These are phyloP conservation scores for Pomacea canaliculata DNA, from an alignment of 2,888 invertebrate genomes.

Conservation along the genomic window DNA sequence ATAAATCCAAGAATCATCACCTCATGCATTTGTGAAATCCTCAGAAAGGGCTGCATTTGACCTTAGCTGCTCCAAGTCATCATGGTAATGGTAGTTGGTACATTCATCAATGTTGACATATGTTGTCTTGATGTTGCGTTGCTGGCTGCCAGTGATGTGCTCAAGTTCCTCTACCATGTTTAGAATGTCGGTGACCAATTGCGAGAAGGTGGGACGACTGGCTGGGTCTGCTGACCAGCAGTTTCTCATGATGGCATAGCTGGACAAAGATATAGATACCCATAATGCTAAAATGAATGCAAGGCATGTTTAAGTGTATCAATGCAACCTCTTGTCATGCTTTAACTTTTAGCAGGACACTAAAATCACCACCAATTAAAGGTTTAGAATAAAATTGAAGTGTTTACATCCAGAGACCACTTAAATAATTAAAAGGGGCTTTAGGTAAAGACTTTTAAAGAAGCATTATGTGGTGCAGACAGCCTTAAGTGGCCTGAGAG, in stretches of 20 bases:
- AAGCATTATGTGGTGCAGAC: no score
- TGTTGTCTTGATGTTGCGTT: conserved; percentile 54
- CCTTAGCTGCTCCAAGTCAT: conserved; percentile 29
- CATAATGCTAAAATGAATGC: neutral
- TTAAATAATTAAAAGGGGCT: no score
- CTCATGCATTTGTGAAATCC: neutral
- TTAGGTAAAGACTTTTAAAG: no score
- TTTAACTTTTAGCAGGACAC: no score
- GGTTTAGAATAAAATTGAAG: no score
- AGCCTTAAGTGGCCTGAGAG: no score
- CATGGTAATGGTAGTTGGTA: conserved; percentile 46
- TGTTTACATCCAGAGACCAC: no score
- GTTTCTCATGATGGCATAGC: conserved; percentile 56
- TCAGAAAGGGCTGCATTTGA: neutral
- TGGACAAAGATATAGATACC: conserved; percentile 28
- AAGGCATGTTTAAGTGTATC: neutral
- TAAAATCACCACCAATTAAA: no score
- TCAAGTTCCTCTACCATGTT: conserved; percentile 55
- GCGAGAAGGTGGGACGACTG: conserved; percentile 52
- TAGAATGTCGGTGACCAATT: conserved; percentile 47
- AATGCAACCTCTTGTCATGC: no score
- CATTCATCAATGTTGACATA: conserved; percentile 53
- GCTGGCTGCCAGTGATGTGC: conserved; percentile 52
- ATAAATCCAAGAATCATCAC: neutral
- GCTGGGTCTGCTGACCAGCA: conserved; percentile 54